Base-by-base conservation (phyloP, 2,797 vertebrate species). In the Choloepus didactylus region DNA sequence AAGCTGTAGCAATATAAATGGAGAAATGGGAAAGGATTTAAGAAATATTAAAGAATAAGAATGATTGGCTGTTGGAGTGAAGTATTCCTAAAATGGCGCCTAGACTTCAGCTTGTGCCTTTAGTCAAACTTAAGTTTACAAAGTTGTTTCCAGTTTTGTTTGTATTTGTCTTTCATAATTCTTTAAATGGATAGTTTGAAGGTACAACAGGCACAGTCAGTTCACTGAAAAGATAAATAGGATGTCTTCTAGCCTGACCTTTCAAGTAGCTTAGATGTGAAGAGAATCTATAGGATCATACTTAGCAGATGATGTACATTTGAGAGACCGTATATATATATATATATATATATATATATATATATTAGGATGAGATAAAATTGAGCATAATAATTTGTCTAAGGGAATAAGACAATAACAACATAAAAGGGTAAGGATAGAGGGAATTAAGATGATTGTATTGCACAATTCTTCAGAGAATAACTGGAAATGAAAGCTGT, bases 351-450 rank as follows among this genome's bases (percentile, higher is more conserved):
- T 10, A 49, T 10, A 49, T 10, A 75, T 6, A 80, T 86, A 56
- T 87, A 84, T 64, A 35, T 72, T 73, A 95, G 82, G 44, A 51
- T 69, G 18, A 94, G 23, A 46, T 81, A 77, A 87, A 67, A 44
- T 60, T 51, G 1, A 80, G 6, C 35, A 62, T 75, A 79, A 38
- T 27, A 70, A 81, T 82, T 91, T 86, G 3, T 35, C 31, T 79
- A 60, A 93, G 46, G 15, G 29, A 77, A 89, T 81, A 93, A 77
- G 23, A 18, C 15, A 49, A 25, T 25, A 54, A 38, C 41, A 66
- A 85, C 59, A 67, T 9, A 56, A 75, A 35, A 67, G 11, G 69
- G 10, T 41, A 5, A 56, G 3, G 3, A 69, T 85, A 19, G 4
- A 66, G 16, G 79, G 9, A 56, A 23, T 62, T 15, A 79, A 86